Conservation (phyloP, 2,797 vertebrate species). For the Gobionotothen gibberifrons region DNA sequence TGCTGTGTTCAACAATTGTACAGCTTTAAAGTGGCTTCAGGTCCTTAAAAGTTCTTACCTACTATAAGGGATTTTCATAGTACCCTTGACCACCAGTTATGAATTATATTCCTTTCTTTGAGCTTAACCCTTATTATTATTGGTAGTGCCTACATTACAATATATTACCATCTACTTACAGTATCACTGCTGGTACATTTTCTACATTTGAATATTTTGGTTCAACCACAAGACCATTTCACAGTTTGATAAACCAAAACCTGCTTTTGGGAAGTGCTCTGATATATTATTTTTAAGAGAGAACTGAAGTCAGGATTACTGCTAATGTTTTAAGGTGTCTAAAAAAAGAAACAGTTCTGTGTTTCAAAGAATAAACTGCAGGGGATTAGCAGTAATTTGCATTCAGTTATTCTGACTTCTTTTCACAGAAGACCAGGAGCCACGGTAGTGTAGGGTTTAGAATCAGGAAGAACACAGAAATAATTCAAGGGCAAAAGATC, state of each 20-base stretch:
- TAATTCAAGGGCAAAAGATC: not conserved
- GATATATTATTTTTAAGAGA: constrained; percentile 3
- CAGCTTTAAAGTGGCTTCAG: constrained; percentile 8
- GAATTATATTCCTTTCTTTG: constrained; percentile 5
- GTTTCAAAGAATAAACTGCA: not conserved
- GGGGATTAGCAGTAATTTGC: not conserved
- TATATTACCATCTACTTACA: constrained; percentile 20
- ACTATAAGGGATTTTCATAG: not conserved
- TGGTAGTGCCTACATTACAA: constrained; percentile 28
- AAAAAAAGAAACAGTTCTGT: not conserved
- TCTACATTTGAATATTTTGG: not conserved
- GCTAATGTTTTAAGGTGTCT: not conserved
- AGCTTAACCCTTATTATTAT: constrained; percentile 12
- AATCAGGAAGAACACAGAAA: not conserved
- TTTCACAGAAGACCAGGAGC: not conserved
- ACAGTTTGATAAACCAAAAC: constrained; percentile 5
- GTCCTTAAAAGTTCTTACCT: constrained; percentile 14
- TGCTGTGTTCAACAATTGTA: constrained; percentile 27
- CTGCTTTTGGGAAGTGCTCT: not conserved
- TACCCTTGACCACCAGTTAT: not conserved
- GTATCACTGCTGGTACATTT: not conserved
- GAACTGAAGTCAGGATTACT: not conserved
- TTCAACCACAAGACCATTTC: not conserved
- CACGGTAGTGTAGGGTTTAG: not conserved
- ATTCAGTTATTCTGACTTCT: not conserved